A percentile compares a stretch with the other conserved stretches of the same genome.
Evolutionary conservation across 37 sponge, comb jelly and placozoan species (phyloP).

Genomic region (Oscarella lobularis): DNA sequence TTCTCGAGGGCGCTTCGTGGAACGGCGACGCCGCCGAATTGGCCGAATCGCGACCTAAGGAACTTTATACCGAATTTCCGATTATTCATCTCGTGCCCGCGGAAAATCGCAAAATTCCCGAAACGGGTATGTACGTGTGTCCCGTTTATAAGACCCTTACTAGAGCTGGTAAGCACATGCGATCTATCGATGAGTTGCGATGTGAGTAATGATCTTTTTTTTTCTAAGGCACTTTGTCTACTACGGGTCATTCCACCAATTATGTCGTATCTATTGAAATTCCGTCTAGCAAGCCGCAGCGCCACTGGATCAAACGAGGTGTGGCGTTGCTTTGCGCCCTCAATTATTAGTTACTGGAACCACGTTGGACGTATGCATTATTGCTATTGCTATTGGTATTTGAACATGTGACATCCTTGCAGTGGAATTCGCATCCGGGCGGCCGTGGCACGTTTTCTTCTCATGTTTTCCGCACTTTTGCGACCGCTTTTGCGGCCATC

Average conservation of each 20-base stretch:
- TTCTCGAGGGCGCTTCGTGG: constrained; percentile 88
- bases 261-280: constrained; percentile 72
- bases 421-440: neutral
- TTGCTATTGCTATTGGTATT: neutral
- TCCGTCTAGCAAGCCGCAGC: constrained; percentile 58
- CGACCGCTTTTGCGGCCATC: too few species aligned
- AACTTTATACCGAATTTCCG: constrained; percentile 90
- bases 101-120: constrained; percentile 63
- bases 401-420: constrained; percentile 2
- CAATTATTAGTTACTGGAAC: constrained; percentile 40
- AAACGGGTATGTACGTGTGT: constrained; percentile 71
- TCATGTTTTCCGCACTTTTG: too few species aligned
- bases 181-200: neutral
- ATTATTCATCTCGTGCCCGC: constrained; percentile 80
- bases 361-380: neutral
- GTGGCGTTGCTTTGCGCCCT: constrained; percentile 81
- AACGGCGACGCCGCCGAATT: constrained; percentile 39
- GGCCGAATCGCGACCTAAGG: constrained; percentile 86
- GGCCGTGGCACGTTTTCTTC: too few species aligned
- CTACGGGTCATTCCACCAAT: constrained; percentile 77
- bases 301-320: constrained; percentile 85
- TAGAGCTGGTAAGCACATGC: constrained; percentile 65
- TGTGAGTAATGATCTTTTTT: neutral
- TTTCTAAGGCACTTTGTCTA: constrained; percentile 50
- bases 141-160: constrained; percentile 98